Evolutionary conservation across 2,113 vertebrate genomes (phyloP), one percentile per base, ranked within the genome.

Genomic region (Vulpes vulpes): DNA sequence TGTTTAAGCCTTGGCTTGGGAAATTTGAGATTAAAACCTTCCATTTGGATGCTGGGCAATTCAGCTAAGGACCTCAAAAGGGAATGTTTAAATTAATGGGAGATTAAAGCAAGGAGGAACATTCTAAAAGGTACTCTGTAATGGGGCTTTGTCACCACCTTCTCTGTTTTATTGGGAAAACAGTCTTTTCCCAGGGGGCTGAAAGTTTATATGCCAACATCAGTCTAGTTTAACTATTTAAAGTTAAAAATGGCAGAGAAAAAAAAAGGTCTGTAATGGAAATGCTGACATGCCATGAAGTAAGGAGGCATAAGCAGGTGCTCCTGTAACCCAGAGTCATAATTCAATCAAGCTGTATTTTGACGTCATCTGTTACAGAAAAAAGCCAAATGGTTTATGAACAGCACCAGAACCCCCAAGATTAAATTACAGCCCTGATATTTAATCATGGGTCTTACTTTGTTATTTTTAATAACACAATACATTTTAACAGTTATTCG

Each of bases 381-480:
- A 98, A 98, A 98, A 98, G 96, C 98, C 98, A 82, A 96, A 98
- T 94, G 98, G 98, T 98, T 98, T 99, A 97, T 97, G 98, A 99
- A 98, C 98, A 96, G 98, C n/a, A 98, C 98, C 98, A 99, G 98
- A 99, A 98, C 98, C 98, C 98, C 98, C 0, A 5, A 99, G 98
- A 99, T 99, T 98, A 98, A 99, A 99, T 99, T 99, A 99, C 94
- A 64, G 96, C 32, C 98, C 96, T 89, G 98, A 98, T 99, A 98
- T 98, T 98, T 97, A 96, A 98, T 97, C 97, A 98, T 95, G 97
- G 98, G 97, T 97, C 98, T 90, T 98, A 95, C 98, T 98, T 96
- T 98, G 98, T 98, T 98, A 98, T 96, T 97, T 98, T 98, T 98
- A 98, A 98, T 98, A 97, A 92, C 98, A 97, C 98, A 98, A 98